phyloP scores from a whole-genome alignment of 2,888 invertebrate species.

The Yponomeuta evonymella region DNA sequence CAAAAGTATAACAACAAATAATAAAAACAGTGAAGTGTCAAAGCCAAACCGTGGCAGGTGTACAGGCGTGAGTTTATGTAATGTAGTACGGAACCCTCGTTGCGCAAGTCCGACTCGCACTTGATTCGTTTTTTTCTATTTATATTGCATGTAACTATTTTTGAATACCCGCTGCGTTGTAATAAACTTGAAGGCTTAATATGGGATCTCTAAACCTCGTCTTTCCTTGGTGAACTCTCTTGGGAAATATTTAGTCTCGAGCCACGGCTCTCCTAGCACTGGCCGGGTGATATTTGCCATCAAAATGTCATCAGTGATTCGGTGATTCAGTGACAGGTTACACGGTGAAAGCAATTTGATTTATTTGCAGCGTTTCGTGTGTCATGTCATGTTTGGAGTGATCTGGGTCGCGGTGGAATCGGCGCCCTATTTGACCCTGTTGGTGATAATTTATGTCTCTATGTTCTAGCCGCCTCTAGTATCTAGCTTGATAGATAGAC shows the following conservation, averaged over 20 bases:
- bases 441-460: background rate
- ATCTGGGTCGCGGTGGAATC: conserved; percentile 6
- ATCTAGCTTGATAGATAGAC: background rate
- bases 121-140: conserved; percentile 56
- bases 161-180: conserved; percentile 59
- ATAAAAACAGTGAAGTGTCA: no score
- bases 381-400: no score
- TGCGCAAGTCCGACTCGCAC: conserved; percentile 27
- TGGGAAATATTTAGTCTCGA: background rate
- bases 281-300: conserved; percentile 35
- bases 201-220: background rate
- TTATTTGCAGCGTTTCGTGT: background rate
- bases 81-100: no score
- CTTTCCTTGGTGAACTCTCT: background rate
- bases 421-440: background rate
- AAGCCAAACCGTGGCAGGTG: no score
- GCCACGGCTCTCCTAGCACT: background rate
- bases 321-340: conserved; percentile 48
- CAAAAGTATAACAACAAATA: no score
- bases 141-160: conserved; percentile 60
- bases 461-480: background rate
- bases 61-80: no score
- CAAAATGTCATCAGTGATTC: conserved; percentile 70
- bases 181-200: conserved; percentile 59
- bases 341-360: conserved; percentile 18